Conservation (phyloP, 2,888 invertebrate species). For the Drosophila sordidapex region DNA sequence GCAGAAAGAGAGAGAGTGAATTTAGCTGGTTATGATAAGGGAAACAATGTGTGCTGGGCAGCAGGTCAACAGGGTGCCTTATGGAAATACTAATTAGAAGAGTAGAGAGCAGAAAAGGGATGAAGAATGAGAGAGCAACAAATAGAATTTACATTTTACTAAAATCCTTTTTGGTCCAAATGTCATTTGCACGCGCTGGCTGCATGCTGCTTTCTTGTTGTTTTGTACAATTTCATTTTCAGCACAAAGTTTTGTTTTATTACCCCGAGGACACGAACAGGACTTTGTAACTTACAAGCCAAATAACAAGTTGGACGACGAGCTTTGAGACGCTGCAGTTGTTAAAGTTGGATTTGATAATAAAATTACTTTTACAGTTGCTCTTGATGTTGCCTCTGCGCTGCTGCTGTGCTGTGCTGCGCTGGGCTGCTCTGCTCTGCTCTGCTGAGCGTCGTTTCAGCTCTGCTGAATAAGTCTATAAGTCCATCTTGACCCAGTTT, state of each 20-base stretch:
- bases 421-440: conserved; percentile 10
- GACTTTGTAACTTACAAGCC: conserved; percentile 80
- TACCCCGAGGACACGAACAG: conserved; percentile 79
- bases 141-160: conserved; percentile 73
- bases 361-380: conserved; percentile 77
- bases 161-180: conserved; percentile 69
- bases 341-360: conserved; percentile 80
- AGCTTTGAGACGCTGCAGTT: conserved; percentile 57
- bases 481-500: conserved; percentile 72
- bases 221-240: conserved; percentile 78
- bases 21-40: conserved; percentile 16
- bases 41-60: conserved; percentile 16
- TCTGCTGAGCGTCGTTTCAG: conserved; percentile 12
- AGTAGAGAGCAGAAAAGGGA: conserved; percentile 28
- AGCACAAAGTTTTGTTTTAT: conserved; percentile 80
- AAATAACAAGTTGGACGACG: conserved; percentile 74
- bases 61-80: conserved; percentile 27
- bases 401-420: conserved; percentile 5
- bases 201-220: conserved; percentile 32
- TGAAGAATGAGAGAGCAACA: conserved; percentile 31
- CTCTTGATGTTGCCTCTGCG: conserved; percentile 36
- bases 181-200: conserved; percentile 70
- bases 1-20: neutral
- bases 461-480: conserved; percentile 43
- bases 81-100: conserved; percentile 54